Conservation (phyloP, 1,140 invertebrate genomes). For the Gerris buenoi region DNA sequence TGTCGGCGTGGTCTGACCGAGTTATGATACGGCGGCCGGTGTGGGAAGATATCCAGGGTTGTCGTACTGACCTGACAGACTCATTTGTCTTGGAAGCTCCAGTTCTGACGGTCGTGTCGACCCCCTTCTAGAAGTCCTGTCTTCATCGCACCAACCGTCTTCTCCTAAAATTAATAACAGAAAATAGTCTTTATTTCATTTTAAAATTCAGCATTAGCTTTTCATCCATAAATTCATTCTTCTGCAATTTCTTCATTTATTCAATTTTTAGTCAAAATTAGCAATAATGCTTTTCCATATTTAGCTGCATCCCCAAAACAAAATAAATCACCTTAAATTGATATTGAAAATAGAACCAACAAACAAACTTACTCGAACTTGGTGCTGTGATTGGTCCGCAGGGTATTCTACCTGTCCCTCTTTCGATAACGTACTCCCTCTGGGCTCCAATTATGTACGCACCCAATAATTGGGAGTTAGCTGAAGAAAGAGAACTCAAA, state of each 20-base stretch:
- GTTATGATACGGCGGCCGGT: background rate
- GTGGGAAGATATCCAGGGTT: background rate
- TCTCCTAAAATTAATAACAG: background rate
- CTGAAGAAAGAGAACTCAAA: background rate
- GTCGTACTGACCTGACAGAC: background rate
- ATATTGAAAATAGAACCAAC: too few relatives aligned
- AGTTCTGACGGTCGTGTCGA: background rate
- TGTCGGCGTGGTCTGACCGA: background rate
- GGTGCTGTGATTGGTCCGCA: background rate
- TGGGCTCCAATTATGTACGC: background rate
- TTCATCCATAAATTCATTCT: too few relatives aligned
- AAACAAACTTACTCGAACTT: background rate
- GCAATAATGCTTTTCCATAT: too few relatives aligned
- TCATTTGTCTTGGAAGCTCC: background rate
- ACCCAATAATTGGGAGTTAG: background rate
- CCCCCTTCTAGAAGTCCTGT: background rate
- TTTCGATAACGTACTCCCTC: background rate
- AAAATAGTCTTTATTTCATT: too few relatives aligned
- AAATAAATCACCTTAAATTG: too few relatives aligned
- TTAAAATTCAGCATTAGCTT: too few relatives aligned
- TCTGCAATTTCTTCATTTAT: too few relatives aligned
- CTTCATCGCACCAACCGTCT: background rate
- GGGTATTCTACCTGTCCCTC: background rate
- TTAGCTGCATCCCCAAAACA: too few relatives aligned
- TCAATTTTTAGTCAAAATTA: too few relatives aligned